phyloP scores from a whole-genome alignment of 1,140 invertebrate species.

The Pseudobourletiella spinata region DNA sequence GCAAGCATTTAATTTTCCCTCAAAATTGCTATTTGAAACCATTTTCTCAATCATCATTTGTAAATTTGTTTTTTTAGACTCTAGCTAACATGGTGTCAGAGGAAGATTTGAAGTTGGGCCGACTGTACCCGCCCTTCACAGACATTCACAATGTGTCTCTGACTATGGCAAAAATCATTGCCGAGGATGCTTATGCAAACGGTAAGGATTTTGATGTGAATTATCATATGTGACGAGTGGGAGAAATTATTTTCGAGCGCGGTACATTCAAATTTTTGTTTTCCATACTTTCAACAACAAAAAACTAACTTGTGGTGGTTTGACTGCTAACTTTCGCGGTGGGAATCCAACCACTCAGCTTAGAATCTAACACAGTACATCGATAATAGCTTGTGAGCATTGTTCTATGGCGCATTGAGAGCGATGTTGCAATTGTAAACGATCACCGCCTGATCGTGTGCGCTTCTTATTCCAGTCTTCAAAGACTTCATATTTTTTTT shows the following conservation, averaged over 20 bases:
- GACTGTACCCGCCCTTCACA: slow-evolving; percentile 87
- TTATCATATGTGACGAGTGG: too few relatives aligned
- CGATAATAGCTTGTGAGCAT: neutral
- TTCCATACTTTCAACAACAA: neutral
- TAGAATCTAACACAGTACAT: neutral
- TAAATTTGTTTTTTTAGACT: slow-evolving; percentile 44
- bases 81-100: slow-evolving; percentile 75
- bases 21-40: neutral
- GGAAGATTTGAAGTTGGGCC: slow-evolving; percentile 69
- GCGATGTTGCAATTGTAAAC: too few relatives aligned
- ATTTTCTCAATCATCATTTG: neutral
- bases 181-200: slow-evolving; percentile 78
- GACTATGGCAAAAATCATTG: slow-evolving; percentile 72
- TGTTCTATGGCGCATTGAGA: too few relatives aligned
- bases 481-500: too few relatives aligned
- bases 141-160: slow-evolving; percentile 81
- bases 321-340: too few relatives aligned
- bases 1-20: neutral
- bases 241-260: neutral
- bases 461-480: too few relatives aligned
- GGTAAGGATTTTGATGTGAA: slow-evolving; percentile 45
- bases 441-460: too few relatives aligned
- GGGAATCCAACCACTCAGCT: neutral
- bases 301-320: neutral
- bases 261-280: neutral